Conservation (phyloP, 2,113 vertebrate genomes). For the Aramus guarauna region DNA sequence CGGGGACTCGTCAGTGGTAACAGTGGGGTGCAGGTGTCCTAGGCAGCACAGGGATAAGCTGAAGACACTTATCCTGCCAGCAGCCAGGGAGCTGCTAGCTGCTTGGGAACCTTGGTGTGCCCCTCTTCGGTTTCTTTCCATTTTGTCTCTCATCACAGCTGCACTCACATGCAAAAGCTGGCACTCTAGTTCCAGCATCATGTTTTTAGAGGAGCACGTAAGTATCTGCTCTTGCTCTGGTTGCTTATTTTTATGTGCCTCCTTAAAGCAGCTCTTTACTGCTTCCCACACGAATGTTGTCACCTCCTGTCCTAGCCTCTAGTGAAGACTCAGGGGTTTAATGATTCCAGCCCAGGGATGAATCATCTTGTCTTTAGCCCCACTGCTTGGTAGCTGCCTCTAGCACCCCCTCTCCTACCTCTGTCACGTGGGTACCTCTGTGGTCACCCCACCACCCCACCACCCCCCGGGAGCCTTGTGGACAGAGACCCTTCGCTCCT, state of each 20-base stretch:
- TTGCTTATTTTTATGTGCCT: not conserved
- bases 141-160: not conserved
- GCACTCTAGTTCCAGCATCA: not conserved
- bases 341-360: not conserved
- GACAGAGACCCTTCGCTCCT: not conserved
- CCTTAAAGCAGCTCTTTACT: not conserved
- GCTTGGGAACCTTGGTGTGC: not conserved
- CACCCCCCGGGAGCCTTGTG: not conserved
- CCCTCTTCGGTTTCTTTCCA: not conserved
- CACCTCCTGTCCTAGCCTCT: not conserved
- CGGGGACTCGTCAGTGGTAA: not conserved
- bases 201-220: not conserved
- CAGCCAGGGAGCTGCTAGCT: not conserved
- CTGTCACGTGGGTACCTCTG: accelerated
- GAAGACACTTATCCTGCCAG: not conserved
- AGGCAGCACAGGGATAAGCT: not conserved
- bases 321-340: not conserved
- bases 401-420: not conserved
- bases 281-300: not conserved
- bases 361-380: not conserved
- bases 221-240: not conserved
- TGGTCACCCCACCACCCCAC: not conserved
- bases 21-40: not conserved
- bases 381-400: not conserved
- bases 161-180: not conserved